Percentiles rank a stretch among this genome's conserved stretches.
phyloP scores from a whole-genome alignment of 2,113 vertebrate species.

The Trematomus loennbergii region DNA sequence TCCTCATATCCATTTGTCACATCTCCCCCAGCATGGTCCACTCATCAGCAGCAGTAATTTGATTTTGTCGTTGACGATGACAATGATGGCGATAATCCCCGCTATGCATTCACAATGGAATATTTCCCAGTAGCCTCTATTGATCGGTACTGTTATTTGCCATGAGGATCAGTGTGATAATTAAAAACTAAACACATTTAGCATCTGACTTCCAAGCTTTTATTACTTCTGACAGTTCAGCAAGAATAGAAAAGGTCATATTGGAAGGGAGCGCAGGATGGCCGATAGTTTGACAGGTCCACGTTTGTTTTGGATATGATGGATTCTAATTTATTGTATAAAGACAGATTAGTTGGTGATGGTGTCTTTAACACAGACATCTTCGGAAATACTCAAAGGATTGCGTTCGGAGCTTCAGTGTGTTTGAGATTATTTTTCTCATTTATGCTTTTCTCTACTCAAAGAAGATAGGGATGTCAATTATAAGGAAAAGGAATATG shows the following conservation, averaged over 20 bases:
- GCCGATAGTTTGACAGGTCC: constrained; percentile 69
- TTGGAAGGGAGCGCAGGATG: constrained; percentile 38
- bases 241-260: constrained; percentile 83
- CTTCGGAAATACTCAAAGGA: constrained; percentile 27
- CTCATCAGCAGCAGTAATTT: constrained; percentile 76
- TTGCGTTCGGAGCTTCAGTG: background rate
- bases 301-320: constrained; percentile 73
- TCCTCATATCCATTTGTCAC: constrained; percentile 37
- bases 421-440: background rate
- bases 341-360: constrained; percentile 64
- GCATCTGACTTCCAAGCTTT: constrained; percentile 74
- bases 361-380: constrained; percentile 39
- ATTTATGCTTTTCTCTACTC: background rate
- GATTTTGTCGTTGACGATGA: constrained; percentile 73
- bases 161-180: constrained; percentile 82
- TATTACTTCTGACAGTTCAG: constrained; percentile 80
- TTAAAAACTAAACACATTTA: constrained; percentile 85
- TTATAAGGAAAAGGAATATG: background rate
- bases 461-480: background rate
- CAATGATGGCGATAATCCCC: constrained; percentile 72
- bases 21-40: constrained; percentile 42
- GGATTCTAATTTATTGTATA: constrained; percentile 67
- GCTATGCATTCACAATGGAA: constrained; percentile 75
- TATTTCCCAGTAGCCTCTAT: constrained; percentile 83
- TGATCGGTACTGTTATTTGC: constrained; percentile 86